Base-by-base conservation (phyloP, 2,888 invertebrate species). In the Schizotus pectinicornis region DNA sequence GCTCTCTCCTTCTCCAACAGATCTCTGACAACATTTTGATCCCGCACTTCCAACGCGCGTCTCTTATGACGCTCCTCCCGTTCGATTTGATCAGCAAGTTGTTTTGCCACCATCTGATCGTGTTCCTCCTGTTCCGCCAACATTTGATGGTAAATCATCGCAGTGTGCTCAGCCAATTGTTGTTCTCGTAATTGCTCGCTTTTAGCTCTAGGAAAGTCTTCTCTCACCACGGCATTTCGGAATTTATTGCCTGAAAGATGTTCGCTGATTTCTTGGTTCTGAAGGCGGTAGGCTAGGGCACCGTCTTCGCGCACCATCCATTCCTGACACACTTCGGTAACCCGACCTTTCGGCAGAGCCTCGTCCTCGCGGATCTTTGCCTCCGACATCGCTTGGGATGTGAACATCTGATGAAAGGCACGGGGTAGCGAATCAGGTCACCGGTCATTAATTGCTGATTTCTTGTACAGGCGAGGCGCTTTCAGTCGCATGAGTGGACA, bases 281-380 rank as follows among this genome's bases (percentile, higher is more conserved):
- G 93, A 32, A 93, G 82, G 66, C 86, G 86, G 78, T 92, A 88
- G 6, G 93, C 92, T 71, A 92, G 77, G 11, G 91, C 92, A 63
- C 90, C 88, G 79, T 93, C 93, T 81, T 93, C 93, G 71, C 91
- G 87, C 32, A 93, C 88, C 68, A 90, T 81, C 91, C 92, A 93
- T 79, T 92, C 90, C 68, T 89, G 86, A 74, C 92, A 89, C 56
- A 92, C 91, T 81, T 87, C 88, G 73, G 83, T 88, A 48, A 88
- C 88, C 75, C 86, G 83, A 62, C 88, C 88, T 77, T 85, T 85
- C 35, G 88, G 87, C 74, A 87, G 74, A 49, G 84, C 79, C 75
- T 87, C 87, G 50, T 66, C 66, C 49, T 65, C 71, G 9, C 47
- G 59, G 55, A 67, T 61, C 63, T 64, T 69, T 41, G 71, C 62